Percentiles rank a stretch among this genome's conserved stretches.
Evolutionary conservation across 92 coral and sea anemone species (phyloP).

Genomic region (Epizoanthus stellaris): DNA sequence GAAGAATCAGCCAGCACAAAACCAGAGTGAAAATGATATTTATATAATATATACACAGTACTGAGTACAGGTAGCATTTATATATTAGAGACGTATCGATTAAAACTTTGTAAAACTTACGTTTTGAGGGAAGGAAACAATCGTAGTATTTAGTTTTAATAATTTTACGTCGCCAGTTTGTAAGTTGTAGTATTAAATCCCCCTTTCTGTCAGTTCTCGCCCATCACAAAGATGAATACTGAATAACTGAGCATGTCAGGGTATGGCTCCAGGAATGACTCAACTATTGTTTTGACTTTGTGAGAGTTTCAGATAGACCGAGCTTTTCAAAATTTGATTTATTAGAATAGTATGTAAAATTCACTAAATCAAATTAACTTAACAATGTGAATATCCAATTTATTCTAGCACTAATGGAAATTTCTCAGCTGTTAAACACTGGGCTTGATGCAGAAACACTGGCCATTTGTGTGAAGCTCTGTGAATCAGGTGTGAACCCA

Average conservation of each 20-base stretch:
- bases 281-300: no score
- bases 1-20: neutral
- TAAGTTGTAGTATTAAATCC: no score
- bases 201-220: no score
- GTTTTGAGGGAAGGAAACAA: no score
- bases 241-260: neutral
- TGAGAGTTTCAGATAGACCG: neutral
- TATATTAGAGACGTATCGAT: no score
- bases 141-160: no score
- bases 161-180: no score
- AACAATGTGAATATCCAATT: neutral
- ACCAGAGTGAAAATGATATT: no score
- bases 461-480: constrained; percentile 95
- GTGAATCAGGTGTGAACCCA: constrained; percentile 99
- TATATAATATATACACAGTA: no score
- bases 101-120: neutral
- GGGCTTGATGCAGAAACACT: constrained; percentile 96
- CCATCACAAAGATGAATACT: no score
- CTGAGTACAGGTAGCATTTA: no score
- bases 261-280: neutral
- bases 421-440: constrained; percentile 91
- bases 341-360: neutral
- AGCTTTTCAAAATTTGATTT: neutral
- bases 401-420: constrained; percentile 85
- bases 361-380: neutral